These are phyloP conservation scores for Cotesia congregata DNA, from an alignment of 2,888 invertebrate genomes.

Conservation along the genomic window DNA sequence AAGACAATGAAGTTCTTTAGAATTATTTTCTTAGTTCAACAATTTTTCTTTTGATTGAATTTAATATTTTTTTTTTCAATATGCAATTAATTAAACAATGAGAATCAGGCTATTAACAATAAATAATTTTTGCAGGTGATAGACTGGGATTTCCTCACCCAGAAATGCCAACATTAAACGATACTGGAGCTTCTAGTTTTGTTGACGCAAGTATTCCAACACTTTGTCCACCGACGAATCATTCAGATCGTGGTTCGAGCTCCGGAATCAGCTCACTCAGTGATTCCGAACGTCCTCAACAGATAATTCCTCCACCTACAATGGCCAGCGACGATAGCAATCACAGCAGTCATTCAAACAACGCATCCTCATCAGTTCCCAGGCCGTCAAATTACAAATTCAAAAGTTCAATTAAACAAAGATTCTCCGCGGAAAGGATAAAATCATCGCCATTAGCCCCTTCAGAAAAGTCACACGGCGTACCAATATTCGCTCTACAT, in stretches of 20 bases:
- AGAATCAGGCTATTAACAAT: background rate
- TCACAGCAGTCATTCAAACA: slow-evolving; percentile 69
- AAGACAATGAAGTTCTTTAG: no score
- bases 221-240: slow-evolving; percentile 58
- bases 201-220: slow-evolving; percentile 59
- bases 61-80: background rate
- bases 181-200: slow-evolving; percentile 53
- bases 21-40: no score
- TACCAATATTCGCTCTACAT: slow-evolving; percentile 92
- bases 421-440: slow-evolving; percentile 77
- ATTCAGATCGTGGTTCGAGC: slow-evolving; percentile 66
- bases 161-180: slow-evolving; percentile 60
- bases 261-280: slow-evolving; percentile 67
- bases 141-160: slow-evolving; percentile 67
- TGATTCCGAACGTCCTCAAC: slow-evolving; percentile 59
- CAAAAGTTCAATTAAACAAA: slow-evolving; percentile 93
- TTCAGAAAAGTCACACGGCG: slow-evolving; percentile 71
- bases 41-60: no score
- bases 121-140: slow-evolving; percentile 58
- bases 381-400: slow-evolving; percentile 84
- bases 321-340: slow-evolving; percentile 67
- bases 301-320: slow-evolving; percentile 68
- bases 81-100: background rate
- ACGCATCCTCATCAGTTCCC: slow-evolving; percentile 60
- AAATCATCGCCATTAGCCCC: slow-evolving; percentile 64